Base-by-base conservation (phyloP, 2,797 vertebrate species). In the Notoglanidium macrostoma region DNA sequence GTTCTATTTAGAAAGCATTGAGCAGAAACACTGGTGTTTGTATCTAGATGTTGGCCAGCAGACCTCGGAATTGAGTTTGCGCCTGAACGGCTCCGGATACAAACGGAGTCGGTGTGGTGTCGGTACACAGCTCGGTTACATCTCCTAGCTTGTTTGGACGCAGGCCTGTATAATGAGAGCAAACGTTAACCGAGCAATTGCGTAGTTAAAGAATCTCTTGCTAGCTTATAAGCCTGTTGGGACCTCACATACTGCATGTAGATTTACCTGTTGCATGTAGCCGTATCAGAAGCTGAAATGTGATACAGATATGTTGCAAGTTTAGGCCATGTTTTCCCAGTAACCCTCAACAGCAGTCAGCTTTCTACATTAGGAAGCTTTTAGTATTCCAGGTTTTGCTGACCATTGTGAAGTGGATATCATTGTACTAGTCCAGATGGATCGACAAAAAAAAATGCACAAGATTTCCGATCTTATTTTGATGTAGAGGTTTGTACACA, bases 391-490 rank as follows among this genome's bases (percentile, higher is more conserved):
- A 83, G 10, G 72, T 55, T 68, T 65, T 59, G 12, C 17, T 51
- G 51, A 70, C 85, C 87, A 86, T 88, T 88, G 86, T 89, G 67
- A 51, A 57, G 26, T 70, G 29, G 68, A 83, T 81, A 67, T 70
- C 80, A 55, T 85, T 87, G 55, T 95, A 94, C 88, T 89, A 19
- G 29, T 85, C 89, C 90, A 89, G 89, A 80, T 87, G 90, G 85
- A 80, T 89, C 32, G 59, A 67, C 54, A 89, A 92, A 87, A 87
- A 91, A 54, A 23, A 23, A 14, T 91, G 88, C 93, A 90, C 89
- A 94, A 94, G 78, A 88, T 94, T 95, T 96, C 95, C 96, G 93
- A 92, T 90, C 86, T 85, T 89, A 90, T 92, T 94, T 93, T 92
- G 91, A 92, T 94, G 1, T 77, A 89, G 88, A 89, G 88, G 76